phyloP scores from a whole-genome alignment of 2,888 invertebrate species.

The Colostygia pectinataria region DNA sequence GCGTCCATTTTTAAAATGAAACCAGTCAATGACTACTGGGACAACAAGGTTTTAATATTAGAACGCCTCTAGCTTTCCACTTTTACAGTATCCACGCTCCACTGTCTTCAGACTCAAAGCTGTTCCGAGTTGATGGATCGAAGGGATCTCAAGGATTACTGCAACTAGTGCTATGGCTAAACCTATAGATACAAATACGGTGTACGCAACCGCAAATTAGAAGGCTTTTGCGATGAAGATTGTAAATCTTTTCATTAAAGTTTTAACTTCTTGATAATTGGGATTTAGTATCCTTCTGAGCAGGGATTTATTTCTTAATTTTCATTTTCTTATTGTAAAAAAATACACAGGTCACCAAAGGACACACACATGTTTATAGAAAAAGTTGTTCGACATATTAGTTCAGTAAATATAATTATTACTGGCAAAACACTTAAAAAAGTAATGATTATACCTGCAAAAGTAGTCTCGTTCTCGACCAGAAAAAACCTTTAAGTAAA shows the following conservation, averaged over 20 bases:
- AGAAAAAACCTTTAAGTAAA: constrained; percentile 14
- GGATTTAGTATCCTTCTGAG: too few relatives aligned
- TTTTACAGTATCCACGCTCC: constrained; percentile 10
- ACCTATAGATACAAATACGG: neutral
- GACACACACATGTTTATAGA: too few relatives aligned
- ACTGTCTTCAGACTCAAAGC: constrained; percentile 13
- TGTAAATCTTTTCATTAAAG: constrained; percentile 31
- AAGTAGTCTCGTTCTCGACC: neutral
- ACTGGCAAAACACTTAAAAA: too few relatives aligned
- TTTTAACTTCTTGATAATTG: constrained; percentile 27
- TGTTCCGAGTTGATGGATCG: constrained; percentile 50
- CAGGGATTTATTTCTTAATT: too few relatives aligned
- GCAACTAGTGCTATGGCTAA: constrained; percentile 22
- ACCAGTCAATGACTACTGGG: too few relatives aligned
- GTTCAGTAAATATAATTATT: too few relatives aligned
- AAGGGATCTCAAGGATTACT: constrained; percentile 27
- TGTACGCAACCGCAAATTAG: constrained; percentile 14
- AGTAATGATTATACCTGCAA: too few relatives aligned
- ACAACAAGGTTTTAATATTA: too few relatives aligned
- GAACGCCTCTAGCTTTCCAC: constrained; percentile 3
- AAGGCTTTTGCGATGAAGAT: constrained; percentile 19
- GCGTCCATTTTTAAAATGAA: too few relatives aligned
- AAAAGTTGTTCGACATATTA: too few relatives aligned
- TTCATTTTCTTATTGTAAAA: too few relatives aligned
- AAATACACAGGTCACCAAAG: too few relatives aligned